Percentiles rank a stretch among this genome's conserved stretches.
These are phyloP conservation scores for Baccha elongata DNA, from an alignment of 2,888 invertebrate species.

Conservation along the genomic window DNA sequence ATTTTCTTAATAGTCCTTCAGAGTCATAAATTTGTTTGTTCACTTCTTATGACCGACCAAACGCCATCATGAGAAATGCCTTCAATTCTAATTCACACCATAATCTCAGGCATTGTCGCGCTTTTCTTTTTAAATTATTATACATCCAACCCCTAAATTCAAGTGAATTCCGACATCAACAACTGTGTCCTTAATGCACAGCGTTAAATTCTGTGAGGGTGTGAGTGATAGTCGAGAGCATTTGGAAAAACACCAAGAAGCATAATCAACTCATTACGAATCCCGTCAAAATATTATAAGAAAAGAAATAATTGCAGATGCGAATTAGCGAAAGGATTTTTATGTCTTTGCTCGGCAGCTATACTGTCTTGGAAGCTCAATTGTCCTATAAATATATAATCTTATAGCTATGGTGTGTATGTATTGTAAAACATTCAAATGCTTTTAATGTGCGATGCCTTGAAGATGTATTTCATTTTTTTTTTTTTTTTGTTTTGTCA, in stretches of 20 bases:
- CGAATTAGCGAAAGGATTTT: slow-evolving; percentile 72
- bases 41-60: slow-evolving; percentile 63
- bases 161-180: slow-evolving; percentile 60
- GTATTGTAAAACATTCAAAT: slow-evolving; percentile 75
- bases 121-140: slow-evolving; percentile 51
- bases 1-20: slow-evolving; percentile 72
- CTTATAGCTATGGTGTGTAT: background rate
- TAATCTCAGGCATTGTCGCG: slow-evolving; percentile 61
- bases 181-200: slow-evolving; percentile 65
- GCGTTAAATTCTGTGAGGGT: slow-evolving; percentile 14
- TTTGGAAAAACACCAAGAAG: slow-evolving; percentile 65
- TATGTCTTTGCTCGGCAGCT: slow-evolving; percentile 65
- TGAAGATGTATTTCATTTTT: slow-evolving; percentile 58
- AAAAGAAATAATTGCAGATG: slow-evolving; percentile 73
- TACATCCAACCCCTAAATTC: slow-evolving; percentile 52
- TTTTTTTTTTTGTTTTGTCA: slow-evolving; percentile 38
- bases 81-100: slow-evolving; percentile 56
- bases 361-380: slow-evolving; percentile 43
- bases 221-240: slow-evolving; percentile 11
- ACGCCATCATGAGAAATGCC: slow-evolving; percentile 37
- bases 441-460: slow-evolving; percentile 75
- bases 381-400: slow-evolving; percentile 38
- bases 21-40: slow-evolving; percentile 69
- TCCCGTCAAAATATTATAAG: slow-evolving; percentile 75
- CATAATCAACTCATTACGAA: slow-evolving; percentile 75